A percentile compares a stretch with the other conserved stretches of the same genome.
These are phyloP conservation scores for Redunca redunca DNA, from an alignment of 2,113 vertebrate species.

Conservation along the genomic window DNA sequence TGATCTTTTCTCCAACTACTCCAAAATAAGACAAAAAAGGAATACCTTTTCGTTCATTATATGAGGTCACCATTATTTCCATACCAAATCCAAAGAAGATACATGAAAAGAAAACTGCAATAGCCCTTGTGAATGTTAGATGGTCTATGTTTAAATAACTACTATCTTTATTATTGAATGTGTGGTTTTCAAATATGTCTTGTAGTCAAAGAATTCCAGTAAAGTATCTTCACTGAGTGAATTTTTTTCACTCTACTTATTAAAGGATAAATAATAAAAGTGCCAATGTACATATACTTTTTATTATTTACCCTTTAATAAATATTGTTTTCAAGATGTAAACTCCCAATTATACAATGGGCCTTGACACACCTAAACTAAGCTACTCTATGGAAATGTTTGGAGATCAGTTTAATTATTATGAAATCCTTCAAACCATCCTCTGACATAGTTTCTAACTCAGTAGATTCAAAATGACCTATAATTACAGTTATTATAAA, in stretches of 20 bases:
- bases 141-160: neutral
- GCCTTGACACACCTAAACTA: neutral
- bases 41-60: neutral
- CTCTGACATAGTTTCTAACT: neutral
- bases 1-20: neutral
- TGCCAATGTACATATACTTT: neutral
- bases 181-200: neutral
- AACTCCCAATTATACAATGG: neutral
- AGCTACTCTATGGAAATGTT: neutral
- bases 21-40: neutral
- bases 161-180: neutral
- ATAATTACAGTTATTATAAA: neutral
- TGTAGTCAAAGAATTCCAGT: neutral
- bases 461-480: neutral
- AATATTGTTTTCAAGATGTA: neutral
- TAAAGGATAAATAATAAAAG: neutral
- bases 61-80: neutral
- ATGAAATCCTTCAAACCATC: neutral
- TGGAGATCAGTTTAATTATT: neutral
- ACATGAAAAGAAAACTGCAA: neutral
- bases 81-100: neutral
- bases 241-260: neutral
- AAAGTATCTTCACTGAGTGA: neutral
- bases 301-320: neutral
- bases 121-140: neutral